Evolutionary conservation across 2,113 vertebrate species (phyloP), one percentile per base, ranked within the genome.

Genomic region (Ctenomys sociabilis): DNA sequence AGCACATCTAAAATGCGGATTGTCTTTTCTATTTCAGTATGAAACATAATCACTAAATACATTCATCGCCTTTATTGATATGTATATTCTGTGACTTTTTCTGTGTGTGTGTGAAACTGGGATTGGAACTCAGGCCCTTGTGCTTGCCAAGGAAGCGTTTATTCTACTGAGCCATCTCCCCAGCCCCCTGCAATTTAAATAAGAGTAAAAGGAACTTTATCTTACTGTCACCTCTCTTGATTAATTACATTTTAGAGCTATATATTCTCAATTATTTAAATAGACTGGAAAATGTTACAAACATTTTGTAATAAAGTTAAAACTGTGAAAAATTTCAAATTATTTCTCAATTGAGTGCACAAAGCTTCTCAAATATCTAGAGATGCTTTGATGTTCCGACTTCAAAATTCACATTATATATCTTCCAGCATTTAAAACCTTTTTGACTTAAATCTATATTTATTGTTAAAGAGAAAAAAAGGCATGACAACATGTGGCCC

Each of bases 381-480:
- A 81, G 3, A 6, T 28, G 70, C 21, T 94, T 21, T 77, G 11
- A 72, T 73, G 26, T 22, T 28, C 13, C 8, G 54, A 35, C 13
- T 90, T 78, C 45, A 85, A 70, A 91, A 68, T 80, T 93, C 24
- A 72, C 61, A 59, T 92, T 80, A 75, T 12, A 32, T 3, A 57
- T 83, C 17, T 94, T 68, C 24, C 10, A 75, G 64, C 49, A n/a
- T 85, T 77, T 28, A 49, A 45, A 77, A 1, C 86, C 93, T 19
- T 92, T 66, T 93, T 49, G 7, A 0, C n/a, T 94, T 96, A 94
- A 95, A 95, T 77, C 5, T 93, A 40, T 9, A 59, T 52, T 10
- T 59, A 21, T 73, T 68, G 9, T 49, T 63, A 5, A 2, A 32
- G 3, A 40, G 59, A 75, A 43, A 64, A 73, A 17, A 96, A n/a